phyloP scores from a whole-genome alignment of 1,140 invertebrate species.

The Pogonus chalceus region DNA sequence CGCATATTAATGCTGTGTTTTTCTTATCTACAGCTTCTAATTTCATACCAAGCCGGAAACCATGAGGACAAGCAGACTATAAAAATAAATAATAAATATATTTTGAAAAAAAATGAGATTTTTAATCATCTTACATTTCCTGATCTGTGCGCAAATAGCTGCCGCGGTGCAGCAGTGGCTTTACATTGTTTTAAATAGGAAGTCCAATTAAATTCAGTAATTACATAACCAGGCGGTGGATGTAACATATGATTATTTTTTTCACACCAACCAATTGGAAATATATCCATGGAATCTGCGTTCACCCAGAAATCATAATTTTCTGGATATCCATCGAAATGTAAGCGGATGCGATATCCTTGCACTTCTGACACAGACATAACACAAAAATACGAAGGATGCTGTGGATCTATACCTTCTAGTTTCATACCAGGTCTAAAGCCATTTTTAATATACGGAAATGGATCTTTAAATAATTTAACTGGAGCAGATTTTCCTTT shows the following conservation, averaged over 20 bases:
- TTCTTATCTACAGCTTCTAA: conserved; percentile 90
- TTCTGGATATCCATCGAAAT: conserved; percentile 87
- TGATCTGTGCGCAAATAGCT: conserved; percentile 57
- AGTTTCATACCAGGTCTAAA: conserved; percentile 83
- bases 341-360: conserved; percentile 73
- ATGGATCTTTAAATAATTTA: conserved; percentile 69
- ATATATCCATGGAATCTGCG: conserved; percentile 81
- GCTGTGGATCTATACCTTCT: conserved; percentile 87
- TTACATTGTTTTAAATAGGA: conserved; percentile 70
- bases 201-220: conserved; percentile 68
- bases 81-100: conserved; percentile 19
- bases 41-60: conserved; percentile 83
- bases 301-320: conserved; percentile 92
- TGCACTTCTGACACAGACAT: conserved; percentile 74
- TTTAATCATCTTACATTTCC: conserved; percentile 39
- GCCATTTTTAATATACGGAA: conserved; percentile 57
- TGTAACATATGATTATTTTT: conserved; percentile 63
- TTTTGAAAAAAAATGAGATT: background rate
- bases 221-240: conserved; percentile 59
- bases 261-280: conserved; percentile 88
- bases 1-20: conserved; percentile 74
- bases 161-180: conserved; percentile 65
- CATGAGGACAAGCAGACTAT: conserved; percentile 59
- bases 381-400: conserved; percentile 82
- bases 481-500: conserved; percentile 64